Conservation (phyloP, 2,888 invertebrate species). For the Brachyptera putata region DNA sequence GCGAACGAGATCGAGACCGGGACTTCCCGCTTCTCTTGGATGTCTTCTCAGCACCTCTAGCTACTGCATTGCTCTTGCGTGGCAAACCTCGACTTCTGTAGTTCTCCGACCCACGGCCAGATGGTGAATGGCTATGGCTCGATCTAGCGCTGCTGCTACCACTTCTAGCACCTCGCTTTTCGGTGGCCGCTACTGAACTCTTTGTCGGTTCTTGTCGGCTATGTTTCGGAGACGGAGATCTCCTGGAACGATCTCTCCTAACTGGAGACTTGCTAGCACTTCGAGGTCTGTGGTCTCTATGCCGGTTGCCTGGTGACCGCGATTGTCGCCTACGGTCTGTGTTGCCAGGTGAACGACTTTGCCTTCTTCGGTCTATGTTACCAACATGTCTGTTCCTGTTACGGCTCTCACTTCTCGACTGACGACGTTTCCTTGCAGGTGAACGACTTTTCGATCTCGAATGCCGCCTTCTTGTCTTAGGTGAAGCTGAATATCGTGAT, state of each 20-base stretch:
- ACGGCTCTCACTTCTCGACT: neutral
- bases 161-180: slow-evolving; percentile 14
- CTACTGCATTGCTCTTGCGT: slow-evolving; percentile 47
- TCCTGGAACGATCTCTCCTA: neutral
- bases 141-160: slow-evolving; percentile 32
- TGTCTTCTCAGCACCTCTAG: slow-evolving; percentile 32
- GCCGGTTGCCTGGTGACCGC: neutral
- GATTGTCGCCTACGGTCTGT: neutral
- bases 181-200: neutral
- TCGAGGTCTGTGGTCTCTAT: neutral
- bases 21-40: slow-evolving; percentile 28
- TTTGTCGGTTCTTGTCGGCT: neutral
- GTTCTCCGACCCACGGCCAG: slow-evolving; percentile 62
- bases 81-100: slow-evolving; percentile 58
- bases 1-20: slow-evolving; percentile 42
- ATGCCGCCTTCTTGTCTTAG: slow-evolving; percentile 35
- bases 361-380: neutral
- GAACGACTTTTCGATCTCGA: slow-evolving; percentile 28
- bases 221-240: neutral
- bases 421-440: slow-evolving; percentile 15
- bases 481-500: slow-evolving; percentile 35
- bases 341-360: neutral
- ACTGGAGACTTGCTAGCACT: neutral
- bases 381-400: neutral
- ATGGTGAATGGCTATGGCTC: slow-evolving; percentile 66